Evolutionary conservation across 2,888 invertebrate genomes (phyloP), one percentile per base, ranked within the genome.

Genomic region (Gasteruption jaculator): DNA sequence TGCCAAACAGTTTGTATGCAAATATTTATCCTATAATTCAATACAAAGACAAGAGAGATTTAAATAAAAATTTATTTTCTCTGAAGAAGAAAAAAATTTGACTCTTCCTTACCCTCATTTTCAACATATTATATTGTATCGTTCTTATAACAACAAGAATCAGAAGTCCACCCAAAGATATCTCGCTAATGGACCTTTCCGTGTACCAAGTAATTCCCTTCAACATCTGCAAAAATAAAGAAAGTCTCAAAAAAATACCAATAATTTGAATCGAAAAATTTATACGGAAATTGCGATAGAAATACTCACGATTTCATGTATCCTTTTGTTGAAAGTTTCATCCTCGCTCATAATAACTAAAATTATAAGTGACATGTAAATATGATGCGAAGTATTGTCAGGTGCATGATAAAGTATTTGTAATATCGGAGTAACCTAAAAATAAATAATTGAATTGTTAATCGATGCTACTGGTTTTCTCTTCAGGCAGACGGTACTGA

Each of bases 331-430:
- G 61, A 99, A 93, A 1, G 84, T 77, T 53, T 95, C 94, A 68
- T 99, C 97, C 72, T 99, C 99, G 25, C 94, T 95, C 4, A 99
- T 75, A 56, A 99, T 95, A 3, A 99, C 78, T 19, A 99, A 75
- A 21, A 97, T 91, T 49, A 99, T 99, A 3, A 99, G 79, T 0
- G 96, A 93, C 94, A 99, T 96, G 73, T 99, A 99, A 54, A 97
- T 95, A 70, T 97, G 97, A 73, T 97, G 96, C 0, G 92, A 92
- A 54, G 87, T 91, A 66, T 85, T 90, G 48, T 88, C 88, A 2
- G 90, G 87, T 0, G 91, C 93, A 69, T 91, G 85, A 73, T 97
- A 96, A 24, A 99, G 71, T 34, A 94, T 92, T 74, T 87, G 86
- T 35, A 97, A 74, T 53, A 99, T 87, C 2, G 97, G 97, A 41